Evolutionary conservation across 2,888 invertebrate genomes (phyloP).

Genomic region (Cryptus viduatorius): DNA sequence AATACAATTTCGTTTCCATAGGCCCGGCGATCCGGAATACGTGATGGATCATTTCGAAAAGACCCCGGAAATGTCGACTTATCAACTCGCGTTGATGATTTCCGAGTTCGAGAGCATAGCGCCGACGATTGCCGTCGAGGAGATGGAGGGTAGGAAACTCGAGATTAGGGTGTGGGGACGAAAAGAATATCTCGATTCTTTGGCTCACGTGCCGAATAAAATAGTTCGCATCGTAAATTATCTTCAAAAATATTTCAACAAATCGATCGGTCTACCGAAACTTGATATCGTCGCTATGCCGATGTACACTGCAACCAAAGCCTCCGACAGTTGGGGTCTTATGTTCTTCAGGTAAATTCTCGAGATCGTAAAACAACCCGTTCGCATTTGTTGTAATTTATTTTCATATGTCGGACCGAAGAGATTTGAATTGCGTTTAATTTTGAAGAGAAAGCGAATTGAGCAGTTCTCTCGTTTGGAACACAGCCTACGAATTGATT

Average conservation of each 20-base stretch:
- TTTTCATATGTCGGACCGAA: neutral
- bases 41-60: conserved; percentile 90
- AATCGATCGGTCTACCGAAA: conserved; percentile 89
- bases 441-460: conserved; percentile 90
- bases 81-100: conserved; percentile 90
- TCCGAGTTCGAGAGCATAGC: conserved; percentile 87
- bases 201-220: conserved; percentile 88
- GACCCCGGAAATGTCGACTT: conserved; percentile 92
- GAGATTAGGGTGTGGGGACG: conserved; percentile 89
- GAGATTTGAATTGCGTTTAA: neutral
- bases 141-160: conserved; percentile 83
- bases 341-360: conserved; percentile 90
- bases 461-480: conserved; percentile 88
- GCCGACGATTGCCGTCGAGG: conserved; percentile 80
- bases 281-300: conserved; percentile 92
- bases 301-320: conserved; percentile 89
- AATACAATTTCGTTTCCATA: conserved; percentile 73
- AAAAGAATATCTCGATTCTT: conserved; percentile 87
- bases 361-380: neutral
- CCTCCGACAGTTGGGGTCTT: conserved; percentile 93
- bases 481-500: conserved; percentile 90
- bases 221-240: conserved; percentile 87
- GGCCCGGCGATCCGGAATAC: conserved; percentile 87
- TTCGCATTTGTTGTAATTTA: neutral
- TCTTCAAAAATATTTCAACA: conserved; percentile 88